phyloP scores from a whole-genome alignment of 1,140 invertebrate species.

The Charaxes varanes region DNA sequence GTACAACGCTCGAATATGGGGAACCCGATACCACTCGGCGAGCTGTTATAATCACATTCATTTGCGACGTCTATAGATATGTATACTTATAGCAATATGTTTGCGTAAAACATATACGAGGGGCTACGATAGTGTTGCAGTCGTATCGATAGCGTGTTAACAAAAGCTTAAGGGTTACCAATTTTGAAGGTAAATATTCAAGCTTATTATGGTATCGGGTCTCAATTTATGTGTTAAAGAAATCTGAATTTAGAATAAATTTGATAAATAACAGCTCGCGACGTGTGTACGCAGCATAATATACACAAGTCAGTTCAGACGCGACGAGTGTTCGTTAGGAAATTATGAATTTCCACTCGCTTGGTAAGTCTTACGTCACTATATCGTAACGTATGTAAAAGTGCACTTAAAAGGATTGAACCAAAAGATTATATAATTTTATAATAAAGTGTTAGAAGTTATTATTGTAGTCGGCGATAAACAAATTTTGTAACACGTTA shows the following conservation, averaged over 20 bases:
- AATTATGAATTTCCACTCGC: conserved; percentile 59
- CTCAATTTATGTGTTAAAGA: no score
- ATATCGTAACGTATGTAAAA: conserved; percentile 55
- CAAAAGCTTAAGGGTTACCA: no score
- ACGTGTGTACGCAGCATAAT: conserved; percentile 7
- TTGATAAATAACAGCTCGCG: conserved; percentile 2
- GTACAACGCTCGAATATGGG: not conserved
- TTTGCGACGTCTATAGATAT: no score
- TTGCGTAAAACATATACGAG: no score
- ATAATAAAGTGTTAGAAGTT: conserved; percentile 70
- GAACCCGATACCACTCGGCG: not conserved
- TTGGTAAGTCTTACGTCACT: conserved; percentile 53
- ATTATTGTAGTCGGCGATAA: conserved; percentile 52
- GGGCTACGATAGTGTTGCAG: no score
- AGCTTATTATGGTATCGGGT: no score
- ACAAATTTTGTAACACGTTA: conserved; percentile 66
- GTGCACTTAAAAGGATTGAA: conserved; percentile 69
- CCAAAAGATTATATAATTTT: conserved; percentile 73
- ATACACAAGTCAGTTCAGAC: conserved; percentile 14
- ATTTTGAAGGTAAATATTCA: no score
- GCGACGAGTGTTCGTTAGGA: conserved; percentile 29
- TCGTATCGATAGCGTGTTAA: no score
- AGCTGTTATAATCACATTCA: not conserved
- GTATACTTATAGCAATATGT: no score
- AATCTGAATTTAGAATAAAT: no score